Percentiles rank a stretch among this genome's conserved stretches.
phyloP scores from a whole-genome alignment of 2,113 vertebrate species.

The Mustela lutreola region DNA sequence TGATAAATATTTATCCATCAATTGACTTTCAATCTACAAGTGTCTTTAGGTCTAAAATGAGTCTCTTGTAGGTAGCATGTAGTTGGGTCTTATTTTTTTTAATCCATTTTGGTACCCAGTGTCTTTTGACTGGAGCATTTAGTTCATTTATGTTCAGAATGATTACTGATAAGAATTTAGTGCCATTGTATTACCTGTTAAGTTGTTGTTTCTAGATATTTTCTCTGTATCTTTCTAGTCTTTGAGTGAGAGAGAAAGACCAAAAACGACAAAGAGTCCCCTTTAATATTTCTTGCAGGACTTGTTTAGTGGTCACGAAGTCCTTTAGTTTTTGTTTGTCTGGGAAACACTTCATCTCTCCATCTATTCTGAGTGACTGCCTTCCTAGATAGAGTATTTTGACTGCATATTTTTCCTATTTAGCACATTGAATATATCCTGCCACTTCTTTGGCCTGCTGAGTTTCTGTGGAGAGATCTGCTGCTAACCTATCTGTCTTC shows the following conservation, averaged over 20 bases:
- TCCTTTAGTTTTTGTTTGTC: background rate
- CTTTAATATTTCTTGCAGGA: background rate
- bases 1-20: background rate
- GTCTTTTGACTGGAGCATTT: background rate
- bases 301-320: background rate
- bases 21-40: background rate
- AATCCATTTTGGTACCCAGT: background rate
- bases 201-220: background rate
- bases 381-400: background rate
- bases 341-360: background rate
- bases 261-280: background rate
- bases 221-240: background rate
- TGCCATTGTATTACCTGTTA: background rate
- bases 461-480: background rate
- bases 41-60: background rate
- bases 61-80: background rate
- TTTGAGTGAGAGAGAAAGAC: background rate
- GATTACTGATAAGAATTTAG: background rate
- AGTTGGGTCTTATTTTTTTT: background rate
- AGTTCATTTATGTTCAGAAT: background rate
- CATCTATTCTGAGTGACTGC: background rate
- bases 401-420: background rate
- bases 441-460: background rate
- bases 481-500: background rate
- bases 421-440: background rate